Conservation (phyloP, 2,113 vertebrate genomes). For the Equus przewalskii region DNA sequence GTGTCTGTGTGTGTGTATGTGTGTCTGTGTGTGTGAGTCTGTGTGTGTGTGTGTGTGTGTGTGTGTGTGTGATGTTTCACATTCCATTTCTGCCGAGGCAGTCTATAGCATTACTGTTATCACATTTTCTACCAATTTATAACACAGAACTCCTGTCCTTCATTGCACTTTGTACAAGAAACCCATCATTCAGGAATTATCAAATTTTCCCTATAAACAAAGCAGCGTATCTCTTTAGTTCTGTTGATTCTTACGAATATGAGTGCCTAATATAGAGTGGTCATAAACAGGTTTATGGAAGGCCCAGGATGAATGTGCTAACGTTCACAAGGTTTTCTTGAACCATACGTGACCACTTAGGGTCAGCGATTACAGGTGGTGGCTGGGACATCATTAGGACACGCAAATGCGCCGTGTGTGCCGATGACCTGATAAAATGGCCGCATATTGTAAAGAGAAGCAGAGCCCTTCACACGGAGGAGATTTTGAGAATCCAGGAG, state of each 20-base stretch:
- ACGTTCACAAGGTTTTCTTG: conserved; percentile 61
- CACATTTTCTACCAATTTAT: background rate
- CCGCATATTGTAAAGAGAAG: conserved; percentile 45
- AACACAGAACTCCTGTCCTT: background rate
- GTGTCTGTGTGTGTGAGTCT: background rate
- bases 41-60: background rate
- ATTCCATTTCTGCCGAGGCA: conserved; percentile 54
- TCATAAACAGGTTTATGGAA: conserved; percentile 22
- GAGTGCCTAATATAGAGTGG: background rate
- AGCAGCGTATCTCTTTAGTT: background rate
- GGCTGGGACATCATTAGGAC: background rate
- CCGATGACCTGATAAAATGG: conserved; percentile 64
- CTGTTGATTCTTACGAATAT: conserved; percentile 26
- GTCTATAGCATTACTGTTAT: background rate
- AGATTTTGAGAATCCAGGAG: conserved; percentile 55
- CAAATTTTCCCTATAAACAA: conserved; percentile 41
- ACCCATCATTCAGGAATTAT: conserved; percentile 40
- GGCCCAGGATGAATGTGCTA: background rate
- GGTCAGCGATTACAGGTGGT: background rate
- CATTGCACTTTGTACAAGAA: background rate
- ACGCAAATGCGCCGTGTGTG: background rate
- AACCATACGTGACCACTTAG: conserved; percentile 61
- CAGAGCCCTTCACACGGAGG: conserved; percentile 49
- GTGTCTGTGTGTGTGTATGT: background rate
- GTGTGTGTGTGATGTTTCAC: background rate